phyloP scores from a whole-genome alignment of 2,113 vertebrate species.

The Aepyceros melampus region DNA sequence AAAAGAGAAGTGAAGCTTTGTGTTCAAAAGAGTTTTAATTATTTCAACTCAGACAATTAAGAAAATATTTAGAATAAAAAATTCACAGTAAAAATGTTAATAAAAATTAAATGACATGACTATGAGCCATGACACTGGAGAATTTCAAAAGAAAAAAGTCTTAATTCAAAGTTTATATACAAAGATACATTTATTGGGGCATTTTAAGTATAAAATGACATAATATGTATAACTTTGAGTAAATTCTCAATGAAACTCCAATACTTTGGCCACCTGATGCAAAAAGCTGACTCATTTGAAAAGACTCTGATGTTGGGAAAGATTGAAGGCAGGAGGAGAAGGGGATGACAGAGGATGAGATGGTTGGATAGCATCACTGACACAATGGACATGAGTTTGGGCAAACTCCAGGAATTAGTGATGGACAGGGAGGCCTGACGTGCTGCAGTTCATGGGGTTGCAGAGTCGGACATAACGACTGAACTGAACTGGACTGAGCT shows the following conservation, averaged over 20 bases:
- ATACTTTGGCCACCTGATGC: not conserved
- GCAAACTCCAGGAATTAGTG: not conserved
- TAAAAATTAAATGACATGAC: not conserved
- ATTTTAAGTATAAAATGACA: not conserved
- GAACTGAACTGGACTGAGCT: not conserved
- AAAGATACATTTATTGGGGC: not conserved
- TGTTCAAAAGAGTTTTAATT: not conserved
- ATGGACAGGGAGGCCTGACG: not conserved
- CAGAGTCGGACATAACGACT: accelerated
- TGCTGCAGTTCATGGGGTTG: accelerated
- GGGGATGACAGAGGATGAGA: not conserved
- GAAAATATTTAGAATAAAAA: not conserved
- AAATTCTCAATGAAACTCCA: not conserved
- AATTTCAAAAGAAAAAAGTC: not conserved
- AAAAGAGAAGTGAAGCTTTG: not conserved
- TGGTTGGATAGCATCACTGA: not conserved
- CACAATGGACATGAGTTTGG: not conserved
- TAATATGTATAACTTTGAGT: not conserved
- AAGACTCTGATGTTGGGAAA: not conserved
- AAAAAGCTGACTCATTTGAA: not conserved
- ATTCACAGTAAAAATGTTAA: not conserved
- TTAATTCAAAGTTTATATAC: not conserved
- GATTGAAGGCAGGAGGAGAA: not conserved
- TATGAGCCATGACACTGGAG: not conserved
- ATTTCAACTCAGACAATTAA: not conserved